Percentiles rank a stretch among this genome's conserved stretches.
phyloP scores from a whole-genome alignment of 2,888 invertebrate genomes.

The Drosophila eohydei region DNA sequence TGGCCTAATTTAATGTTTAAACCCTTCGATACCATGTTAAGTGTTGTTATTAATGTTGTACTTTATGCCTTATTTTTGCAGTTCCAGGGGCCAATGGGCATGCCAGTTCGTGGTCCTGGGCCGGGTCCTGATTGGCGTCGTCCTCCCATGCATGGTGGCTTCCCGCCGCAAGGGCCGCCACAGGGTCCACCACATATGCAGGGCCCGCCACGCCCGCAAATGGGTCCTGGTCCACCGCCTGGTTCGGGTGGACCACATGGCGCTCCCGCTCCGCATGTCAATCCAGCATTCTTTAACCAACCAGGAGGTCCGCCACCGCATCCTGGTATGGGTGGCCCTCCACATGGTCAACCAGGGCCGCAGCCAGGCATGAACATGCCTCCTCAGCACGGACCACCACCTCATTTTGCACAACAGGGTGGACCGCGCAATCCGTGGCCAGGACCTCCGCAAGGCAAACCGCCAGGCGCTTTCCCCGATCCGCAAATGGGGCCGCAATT shows the following conservation, averaged over 20 bases:
- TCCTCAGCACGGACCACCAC: constrained; percentile 88
- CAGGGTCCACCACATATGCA: constrained; percentile 90
- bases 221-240: constrained; percentile 86
- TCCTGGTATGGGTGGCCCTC: constrained; percentile 86
- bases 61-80: constrained; percentile 52
- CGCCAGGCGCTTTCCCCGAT: constrained; percentile 83
- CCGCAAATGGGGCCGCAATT: constrained; percentile 87
- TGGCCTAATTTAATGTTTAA: constrained; percentile 20
- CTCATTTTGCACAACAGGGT: constrained; percentile 89
- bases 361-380: constrained; percentile 84
- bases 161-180: constrained; percentile 87
- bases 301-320: constrained; percentile 84
- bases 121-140: constrained; percentile 91
- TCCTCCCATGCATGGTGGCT: constrained; percentile 90
- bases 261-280: constrained; percentile 97
- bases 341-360: constrained; percentile 86
- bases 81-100: constrained; percentile 86
- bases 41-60: constrained; percentile 6
- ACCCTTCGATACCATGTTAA: background rate
- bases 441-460: constrained; percentile 85
- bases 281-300: constrained; percentile 98
- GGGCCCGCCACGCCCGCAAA: constrained; percentile 87
- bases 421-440: constrained; percentile 90
- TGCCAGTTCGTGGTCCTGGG: constrained; percentile 86
- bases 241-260: constrained; percentile 85